Base-by-base conservation (phyloP, 35 echinoderm and acorn worm species). In the Diadema setosum region DNA sequence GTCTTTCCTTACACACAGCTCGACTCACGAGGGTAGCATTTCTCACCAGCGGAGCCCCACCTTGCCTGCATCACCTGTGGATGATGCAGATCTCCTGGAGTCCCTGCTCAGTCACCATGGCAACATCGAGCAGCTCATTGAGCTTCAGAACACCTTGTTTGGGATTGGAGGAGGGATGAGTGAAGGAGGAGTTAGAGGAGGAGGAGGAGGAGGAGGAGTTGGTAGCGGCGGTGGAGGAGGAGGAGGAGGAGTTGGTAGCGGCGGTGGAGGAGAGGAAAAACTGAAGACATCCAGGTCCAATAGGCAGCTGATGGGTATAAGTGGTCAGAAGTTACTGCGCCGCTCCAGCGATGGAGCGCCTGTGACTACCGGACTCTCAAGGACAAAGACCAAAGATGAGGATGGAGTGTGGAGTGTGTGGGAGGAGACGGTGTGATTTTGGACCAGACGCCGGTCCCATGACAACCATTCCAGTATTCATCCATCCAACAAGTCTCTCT, bases 401-500 rank as follows among this genome's bases (percentile, higher is more conserved):
- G 89, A 91, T 30, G 84, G 84, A 4, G 89, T 95, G 12, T 95
- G 93, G 93, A 88, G 81, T 64, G 93, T 95, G 6, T 95, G 93
- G 93, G 93, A 91, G 46, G 93, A 95, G 45, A 95, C 93, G 18
- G 93, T 95, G 6, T 95, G 84, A 93, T 50, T 70, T 70, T n/a
- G 12, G 50, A 12, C 50, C n/a, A n/a, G n/a, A n/a, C n/a, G n/a
- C n/a, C n/a, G n/a, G n/a, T n/a, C n/a, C n/a, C n/a, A n/a, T n/a
- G n/a, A n/a, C n/a, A n/a, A n/a, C n/a, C n/a, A n/a, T n/a, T n/a
- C n/a, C n/a, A n/a, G n/a, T n/a, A n/a, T n/a, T n/a, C n/a, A n/a
- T n/a, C n/a, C n/a, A n/a, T n/a, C n/a, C n/a, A n/a, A n/a, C n/a
- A n/a, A n/a, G n/a, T n/a, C n/a, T n/a, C n/a, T n/a, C n/a, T n/a